Evolutionary conservation across 2,888 invertebrate genomes (phyloP).

Genomic region (Drosophila paramelanica): DNA sequence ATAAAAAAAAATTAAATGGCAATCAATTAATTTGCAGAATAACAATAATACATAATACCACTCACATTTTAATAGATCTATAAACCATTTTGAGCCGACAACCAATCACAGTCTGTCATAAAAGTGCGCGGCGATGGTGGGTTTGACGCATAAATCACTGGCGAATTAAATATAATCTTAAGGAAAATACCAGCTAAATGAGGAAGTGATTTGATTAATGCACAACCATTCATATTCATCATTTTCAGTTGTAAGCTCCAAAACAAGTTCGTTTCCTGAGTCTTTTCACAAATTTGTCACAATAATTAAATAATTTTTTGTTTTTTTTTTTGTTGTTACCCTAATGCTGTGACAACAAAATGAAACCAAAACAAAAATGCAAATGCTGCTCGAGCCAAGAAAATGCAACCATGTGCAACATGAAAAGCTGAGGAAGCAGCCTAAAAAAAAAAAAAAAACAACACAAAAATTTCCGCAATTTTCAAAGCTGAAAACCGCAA

Average conservation of each 20-base stretch:
- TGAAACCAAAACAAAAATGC: slow-evolving; percentile 55
- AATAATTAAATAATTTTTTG: slow-evolving; percentile 66
- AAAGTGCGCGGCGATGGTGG: slow-evolving; percentile 12
- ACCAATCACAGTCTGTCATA: slow-evolving; percentile 30
- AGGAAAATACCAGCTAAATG: slow-evolving; percentile 16
- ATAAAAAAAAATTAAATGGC: slow-evolving; percentile 6
- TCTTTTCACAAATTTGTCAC: slow-evolving; percentile 69
- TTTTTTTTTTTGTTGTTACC: not conserved
- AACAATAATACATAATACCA: slow-evolving; percentile 16
- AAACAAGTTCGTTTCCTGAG: slow-evolving; percentile 73
- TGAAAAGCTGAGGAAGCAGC: slow-evolving; percentile 39
- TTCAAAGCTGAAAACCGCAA: slow-evolving; percentile 54
- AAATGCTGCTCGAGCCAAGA: slow-evolving; percentile 59
- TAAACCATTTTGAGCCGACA: slow-evolving; percentile 33
- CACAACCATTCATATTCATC: slow-evolving; percentile 23
- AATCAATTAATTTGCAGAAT: slow-evolving; percentile 36
- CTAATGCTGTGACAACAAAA: slow-evolving; percentile 29
- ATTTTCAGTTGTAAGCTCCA: slow-evolving; percentile 3
- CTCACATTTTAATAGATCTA: slow-evolving; percentile 30
- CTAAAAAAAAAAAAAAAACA: slow-evolving; percentile 22
- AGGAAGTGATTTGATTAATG: slow-evolving; percentile 70
- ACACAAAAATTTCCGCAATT: slow-evolving; percentile 69
- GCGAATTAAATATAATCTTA: slow-evolving; percentile 47
- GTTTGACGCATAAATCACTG: slow-evolving; percentile 46
- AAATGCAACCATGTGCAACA: slow-evolving; percentile 74